phyloP scores from a whole-genome alignment of 2,888 invertebrate genomes.

The Rhingia campestris region DNA sequence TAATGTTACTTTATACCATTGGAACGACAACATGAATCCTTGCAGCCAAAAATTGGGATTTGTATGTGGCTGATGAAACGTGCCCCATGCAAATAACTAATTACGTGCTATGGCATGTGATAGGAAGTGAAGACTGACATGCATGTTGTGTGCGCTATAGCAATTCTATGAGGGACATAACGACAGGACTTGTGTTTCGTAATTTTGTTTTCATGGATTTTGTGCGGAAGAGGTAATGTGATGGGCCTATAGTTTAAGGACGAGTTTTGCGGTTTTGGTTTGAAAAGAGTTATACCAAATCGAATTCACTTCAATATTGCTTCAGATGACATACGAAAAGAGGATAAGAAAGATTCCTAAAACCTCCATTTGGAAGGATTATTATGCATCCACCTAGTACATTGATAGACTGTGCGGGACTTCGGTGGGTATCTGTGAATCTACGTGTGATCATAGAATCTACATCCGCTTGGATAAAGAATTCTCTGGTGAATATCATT shows the following conservation, averaged over 20 bases:
- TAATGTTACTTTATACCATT: constrained; percentile 32
- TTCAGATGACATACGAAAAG: too few relatives aligned
- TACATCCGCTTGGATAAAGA: too few relatives aligned
- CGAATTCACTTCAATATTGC: too few relatives aligned
- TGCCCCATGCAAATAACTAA: constrained; percentile 64
- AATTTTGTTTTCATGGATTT: constrained; percentile 12
- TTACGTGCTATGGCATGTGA: constrained; percentile 59
- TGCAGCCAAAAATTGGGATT: constrained; percentile 26
- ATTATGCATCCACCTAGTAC: too few relatives aligned
- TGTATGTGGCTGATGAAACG: constrained; percentile 6
- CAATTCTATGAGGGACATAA: constrained; percentile 8
- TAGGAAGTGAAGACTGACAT: constrained; percentile 52
- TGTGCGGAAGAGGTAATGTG: constrained; percentile 10
- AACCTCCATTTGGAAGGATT: too few relatives aligned
- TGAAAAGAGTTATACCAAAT: too few relatives aligned
- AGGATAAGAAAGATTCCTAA: too few relatives aligned
- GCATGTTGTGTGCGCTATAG: constrained; percentile 17
- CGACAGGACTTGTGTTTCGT: constrained; percentile 31
- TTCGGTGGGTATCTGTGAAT: too few relatives aligned
- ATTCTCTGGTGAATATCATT: too few relatives aligned
- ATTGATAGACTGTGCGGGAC: too few relatives aligned
- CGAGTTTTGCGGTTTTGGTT: neutral
- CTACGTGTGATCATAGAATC: too few relatives aligned
- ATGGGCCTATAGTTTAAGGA: constrained; percentile 3
- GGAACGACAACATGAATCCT: constrained; percentile 37